Conservation (phyloP, 2,888 invertebrate species). For the Agriopis marginaria region DNA sequence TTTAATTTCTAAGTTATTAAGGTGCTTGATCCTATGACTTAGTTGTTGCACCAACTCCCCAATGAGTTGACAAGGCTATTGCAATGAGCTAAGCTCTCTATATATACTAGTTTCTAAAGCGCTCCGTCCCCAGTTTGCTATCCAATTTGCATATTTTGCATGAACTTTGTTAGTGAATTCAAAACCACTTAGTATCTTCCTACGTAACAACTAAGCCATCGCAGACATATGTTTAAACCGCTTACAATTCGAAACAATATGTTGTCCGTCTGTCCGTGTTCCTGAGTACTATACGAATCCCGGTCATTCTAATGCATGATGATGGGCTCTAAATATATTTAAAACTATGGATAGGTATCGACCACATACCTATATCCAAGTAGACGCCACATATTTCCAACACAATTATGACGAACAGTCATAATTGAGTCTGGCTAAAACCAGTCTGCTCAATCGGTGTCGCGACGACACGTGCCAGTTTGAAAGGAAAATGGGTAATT, state of each 20-base stretch:
- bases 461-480: too few species aligned
- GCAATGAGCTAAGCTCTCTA: slow-evolving; percentile 9
- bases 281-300: too few species aligned
- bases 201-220: not conserved
- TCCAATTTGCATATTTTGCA: slow-evolving; percentile 30
- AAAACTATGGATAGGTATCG: too few species aligned
- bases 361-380: too few species aligned
- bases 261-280: not conserved
- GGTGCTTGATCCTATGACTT: not conserved
- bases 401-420: too few species aligned
- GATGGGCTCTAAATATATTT: too few species aligned
- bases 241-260: not conserved
- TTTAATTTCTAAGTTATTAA: slow-evolving; percentile 12
- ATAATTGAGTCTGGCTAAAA: too few species aligned
- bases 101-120: not conserved
- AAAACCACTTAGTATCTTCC: slow-evolving; percentile 18
- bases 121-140: slow-evolving; percentile 8
- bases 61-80: slow-evolving; percentile 5
- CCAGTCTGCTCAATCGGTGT: too few species aligned
- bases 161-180: slow-evolving; percentile 20
- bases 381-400: too few species aligned
- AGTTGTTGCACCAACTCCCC: slow-evolving; percentile 1
- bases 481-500: too few species aligned
- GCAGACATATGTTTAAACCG: not conserved
- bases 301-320: too few species aligned